Evolutionary conservation across 1,140 invertebrate genomes (phyloP).

Genomic region (Conopomorpha cramerella): DNA sequence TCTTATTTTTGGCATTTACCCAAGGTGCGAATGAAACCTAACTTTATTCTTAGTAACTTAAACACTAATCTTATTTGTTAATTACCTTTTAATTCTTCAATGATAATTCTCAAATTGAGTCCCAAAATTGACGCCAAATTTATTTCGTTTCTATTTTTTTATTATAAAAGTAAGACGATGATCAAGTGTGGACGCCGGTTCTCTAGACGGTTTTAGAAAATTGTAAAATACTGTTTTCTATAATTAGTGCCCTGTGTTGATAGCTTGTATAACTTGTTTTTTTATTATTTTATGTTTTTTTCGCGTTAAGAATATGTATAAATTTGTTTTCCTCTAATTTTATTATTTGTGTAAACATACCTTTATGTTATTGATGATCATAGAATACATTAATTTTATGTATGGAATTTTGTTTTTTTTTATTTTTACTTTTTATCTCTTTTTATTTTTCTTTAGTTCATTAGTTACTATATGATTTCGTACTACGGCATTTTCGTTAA

Average conservation of each 20-base stretch:
- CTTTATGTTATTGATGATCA: conserved; percentile 58
- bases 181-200: conserved; percentile 25
- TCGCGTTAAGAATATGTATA: conserved; percentile 58
- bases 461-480: conserved; percentile 17
- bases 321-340: conserved; percentile 58
- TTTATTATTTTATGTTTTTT: conserved; percentile 37
- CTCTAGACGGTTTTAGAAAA: conserved; percentile 34
- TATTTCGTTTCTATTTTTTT: conserved; percentile 23
- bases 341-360: conserved; percentile 55
- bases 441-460: conserved; percentile 12
- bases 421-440: conserved; percentile 24
- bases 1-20: background rate
- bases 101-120: conserved; percentile 4
- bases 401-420: conserved; percentile 49
- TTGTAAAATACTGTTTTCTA: conserved; percentile 44
- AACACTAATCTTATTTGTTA: background rate
- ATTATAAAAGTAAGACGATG: too few species aligned
- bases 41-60: background rate
- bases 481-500: too few species aligned
- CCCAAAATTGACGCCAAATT: conserved; percentile 47
- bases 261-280: conserved; percentile 56
- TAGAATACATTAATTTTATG: conserved; percentile 60
- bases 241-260: conserved; percentile 46
- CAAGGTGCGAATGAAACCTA: background rate
- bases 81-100: background rate